Evolutionary conservation across 2,888 invertebrate species (phyloP), one percentile per base, ranked within the genome.

Genomic region (Athrips mouffetella): DNA sequence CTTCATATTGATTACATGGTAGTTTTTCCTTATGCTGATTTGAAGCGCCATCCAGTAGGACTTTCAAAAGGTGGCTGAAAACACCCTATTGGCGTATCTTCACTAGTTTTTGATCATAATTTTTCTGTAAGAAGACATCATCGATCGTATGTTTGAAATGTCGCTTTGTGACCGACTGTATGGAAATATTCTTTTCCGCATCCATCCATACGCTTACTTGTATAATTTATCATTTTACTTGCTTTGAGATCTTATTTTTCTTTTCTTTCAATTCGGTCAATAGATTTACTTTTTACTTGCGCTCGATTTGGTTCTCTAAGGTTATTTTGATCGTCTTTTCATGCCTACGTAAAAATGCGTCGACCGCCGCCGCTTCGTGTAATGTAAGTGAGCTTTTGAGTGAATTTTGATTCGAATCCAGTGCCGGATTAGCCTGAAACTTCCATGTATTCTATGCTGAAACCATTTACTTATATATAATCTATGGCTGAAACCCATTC

Each of bases 301-400:
- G 78, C 78, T 78, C 63, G 64, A 61, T 69, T 70, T 68, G 81
- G 74, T 82, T 85, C 72, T 48, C 50, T 86, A 82, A 82, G 81
- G 70, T 78, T 80, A 49, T 66, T 86, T 83, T 84, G 61, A 69
- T 69, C 76, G 73, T 81, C 67, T 84, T 86, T 86, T 67, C 88
- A 88, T 87, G 88, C 80, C 76, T 70, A 68, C 81, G 77, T 76
- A 73, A 75, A n/a, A 72, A 69, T 64, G 75, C 80, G 78, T 78
- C 77, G 67, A 76, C 74, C 75, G 81, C 72, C 77, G 80, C 75
- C 65, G 83, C 83, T 86, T 83, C 76, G 80, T 85, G 88, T 88
- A 88, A 80, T 85, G 88, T 88, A 88, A 88, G 88, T 88, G 73
- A 65, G 81, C 79, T 81, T 76, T 56, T 58, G 60, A 67, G 62